A percentile compares a stretch with the other conserved stretches of the same genome.
These are phyloP conservation scores for Holothuria glaberrima DNA, from an alignment of 35 echinoderm and acorn worm species.

Conservation along the genomic window DNA sequence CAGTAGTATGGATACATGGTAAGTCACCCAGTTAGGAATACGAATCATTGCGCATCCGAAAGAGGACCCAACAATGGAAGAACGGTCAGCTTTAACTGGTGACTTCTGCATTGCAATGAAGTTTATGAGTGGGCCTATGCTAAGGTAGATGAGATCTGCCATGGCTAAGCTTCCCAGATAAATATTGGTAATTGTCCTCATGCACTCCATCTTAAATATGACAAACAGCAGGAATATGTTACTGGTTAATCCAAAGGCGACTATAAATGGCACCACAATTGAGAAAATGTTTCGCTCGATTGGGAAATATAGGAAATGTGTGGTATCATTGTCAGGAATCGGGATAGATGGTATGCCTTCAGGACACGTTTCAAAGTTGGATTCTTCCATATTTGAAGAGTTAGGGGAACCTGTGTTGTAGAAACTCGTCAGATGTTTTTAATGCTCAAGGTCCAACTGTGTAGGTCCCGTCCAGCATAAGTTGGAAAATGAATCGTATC, in stretches of 20 bases:
- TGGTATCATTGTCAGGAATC: too few relatives aligned
- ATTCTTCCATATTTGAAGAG: too few relatives aligned
- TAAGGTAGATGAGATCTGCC: conserved; percentile 54
- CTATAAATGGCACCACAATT: conserved; percentile 13
- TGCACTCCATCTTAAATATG: conserved; percentile 46
- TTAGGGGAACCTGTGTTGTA: too few relatives aligned
- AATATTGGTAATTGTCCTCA: conserved; percentile 65
- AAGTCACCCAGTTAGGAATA: conserved; percentile 28
- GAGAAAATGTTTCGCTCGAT: not conserved
- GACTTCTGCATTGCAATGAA: conserved; percentile 21
- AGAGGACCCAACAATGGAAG: not conserved
- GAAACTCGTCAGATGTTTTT: too few relatives aligned
- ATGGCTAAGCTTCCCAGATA: conserved; percentile 62
- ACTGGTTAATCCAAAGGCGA: conserved; percentile 6
- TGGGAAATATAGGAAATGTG: not conserved
- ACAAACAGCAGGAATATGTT: conserved; percentile 50
- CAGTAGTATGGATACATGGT: conserved; percentile 59
- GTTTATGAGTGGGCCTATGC: conserved; percentile 15
- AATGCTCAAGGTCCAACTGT: too few relatives aligned
- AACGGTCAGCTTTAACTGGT: not conserved
- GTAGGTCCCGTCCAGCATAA: too few relatives aligned
- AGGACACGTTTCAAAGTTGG: too few relatives aligned
- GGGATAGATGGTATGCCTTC: too few relatives aligned
- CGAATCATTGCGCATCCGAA: conserved; percentile 40
- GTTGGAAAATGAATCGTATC: too few relatives aligned